Evolutionary conservation across 2,113 vertebrate genomes (phyloP), one percentile per base, ranked within the genome.

Genomic region (Zeus faber): DNA sequence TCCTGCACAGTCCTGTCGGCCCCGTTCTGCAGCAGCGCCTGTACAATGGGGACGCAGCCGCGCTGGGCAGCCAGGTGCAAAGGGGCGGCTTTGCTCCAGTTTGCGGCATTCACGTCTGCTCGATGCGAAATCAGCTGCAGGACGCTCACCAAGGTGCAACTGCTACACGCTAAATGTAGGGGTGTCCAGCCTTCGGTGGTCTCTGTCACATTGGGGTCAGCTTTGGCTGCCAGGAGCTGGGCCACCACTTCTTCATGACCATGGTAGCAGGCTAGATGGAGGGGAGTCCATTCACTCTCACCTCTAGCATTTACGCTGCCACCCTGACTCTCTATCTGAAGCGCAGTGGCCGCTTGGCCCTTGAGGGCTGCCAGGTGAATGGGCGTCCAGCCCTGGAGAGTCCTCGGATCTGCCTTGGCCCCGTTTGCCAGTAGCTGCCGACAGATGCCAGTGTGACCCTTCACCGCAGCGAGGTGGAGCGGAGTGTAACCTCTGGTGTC

Each of bases 261-360:
- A 1, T 91, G 90, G 37, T 81, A 65, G 20, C 90, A 90, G 22
- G 92, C 92, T 33, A 95, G 61, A 69, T 95, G 93, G 13, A 96
- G 83, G 0, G 91, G 81, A 0, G 89, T 95, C 93, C 93, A 93
- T 27, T 76, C 85, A 22, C 84, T 86, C 40, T 85, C 52, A 2
- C 92, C 91, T 6, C 14, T 69, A 21, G 68, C 71, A 1, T 90
- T 83, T 40, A 93, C 24, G 0, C 72, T 67, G 17, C 81, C 85
- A 0, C 48, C 79, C 57, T 80, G 87, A 6, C 80, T 81, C 16
- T 83, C 77, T 2, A 97, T 85, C 61, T 92, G 79, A 6, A 70
- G 64, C 49, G 93, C 66, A 0, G 89, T 87, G 54, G 87, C 86
- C 0, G 74, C n/a, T 20, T 93, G 90, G 7, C 93, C 91, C 59